Percentiles rank a stretch among this genome's conserved stretches.
Conservation (phyloP, 2,113 vertebrate species). For the Pelmatolapia mariae region DNA sequence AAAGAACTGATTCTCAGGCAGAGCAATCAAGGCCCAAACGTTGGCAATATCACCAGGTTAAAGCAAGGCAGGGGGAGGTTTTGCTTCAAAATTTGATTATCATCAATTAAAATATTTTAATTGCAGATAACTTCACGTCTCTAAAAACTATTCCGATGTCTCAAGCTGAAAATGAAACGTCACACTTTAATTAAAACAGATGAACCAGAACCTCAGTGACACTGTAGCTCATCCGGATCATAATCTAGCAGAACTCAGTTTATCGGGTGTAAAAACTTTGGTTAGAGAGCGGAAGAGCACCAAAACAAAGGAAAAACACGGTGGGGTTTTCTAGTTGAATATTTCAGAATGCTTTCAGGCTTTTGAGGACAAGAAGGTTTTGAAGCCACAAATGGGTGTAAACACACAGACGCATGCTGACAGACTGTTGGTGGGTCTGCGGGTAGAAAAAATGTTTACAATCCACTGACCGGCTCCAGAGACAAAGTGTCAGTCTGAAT, state of each 20-base stretch:
- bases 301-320: neutral
- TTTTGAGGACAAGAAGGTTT: slow-evolving; percentile 3
- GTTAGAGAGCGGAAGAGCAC: neutral
- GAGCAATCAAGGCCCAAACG: neutral
- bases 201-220: neutral
- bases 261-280: neutral
- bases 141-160: neutral
- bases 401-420: neutral
- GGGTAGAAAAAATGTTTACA: slow-evolving; percentile 14
- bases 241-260: neutral
- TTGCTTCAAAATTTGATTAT: neutral
- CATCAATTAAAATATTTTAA: neutral
- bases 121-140: neutral
- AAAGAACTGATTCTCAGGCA: neutral
- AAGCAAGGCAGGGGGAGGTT: neutral
- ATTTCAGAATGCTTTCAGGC: neutral
- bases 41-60: neutral
- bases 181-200: neutral
- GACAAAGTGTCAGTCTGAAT: slow-evolving; percentile 27
- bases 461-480: slow-evolving; percentile 8
- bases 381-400: neutral
- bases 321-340: neutral
- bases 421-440: neutral
- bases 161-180: neutral
- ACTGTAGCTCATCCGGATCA: accelerated